A percentile compares a stretch with the other conserved stretches of the same genome.
Conservation (phyloP, 2,113 vertebrate genomes). For the Ovibos moschatus region DNA sequence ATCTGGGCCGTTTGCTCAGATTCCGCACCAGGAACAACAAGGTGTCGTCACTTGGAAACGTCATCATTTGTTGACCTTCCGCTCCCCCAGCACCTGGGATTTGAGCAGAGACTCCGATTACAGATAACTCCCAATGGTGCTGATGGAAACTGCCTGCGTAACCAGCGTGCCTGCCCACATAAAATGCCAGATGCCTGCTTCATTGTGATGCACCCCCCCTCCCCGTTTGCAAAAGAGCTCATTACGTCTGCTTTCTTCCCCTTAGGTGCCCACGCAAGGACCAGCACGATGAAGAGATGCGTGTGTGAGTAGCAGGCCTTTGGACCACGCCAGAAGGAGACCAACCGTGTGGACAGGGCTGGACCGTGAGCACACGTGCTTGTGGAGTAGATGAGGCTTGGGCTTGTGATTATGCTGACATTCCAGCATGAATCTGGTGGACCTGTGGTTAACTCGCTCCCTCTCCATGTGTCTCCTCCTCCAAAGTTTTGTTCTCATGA, state of each 20-base stretch:
- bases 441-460: slow-evolving; percentile 97
- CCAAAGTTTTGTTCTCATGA: slow-evolving; percentile 98
- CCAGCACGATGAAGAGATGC: slow-evolving; percentile 58
- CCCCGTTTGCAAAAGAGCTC: slow-evolving; percentile 24
- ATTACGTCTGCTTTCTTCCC: slow-evolving; percentile 47
- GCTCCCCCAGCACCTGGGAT: slow-evolving; percentile 22
- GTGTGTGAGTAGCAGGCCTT: neutral
- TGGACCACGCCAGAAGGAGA: slow-evolving; percentile 58
- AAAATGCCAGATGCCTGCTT: neutral
- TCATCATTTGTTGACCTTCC: neutral
- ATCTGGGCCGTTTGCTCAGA: neutral
- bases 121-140: slow-evolving; percentile 52
- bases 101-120: slow-evolving; percentile 61
- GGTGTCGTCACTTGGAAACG: neutral
- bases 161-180: neutral
- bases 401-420: slow-evolving; percentile 92
- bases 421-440: slow-evolving; percentile 97
- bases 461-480: slow-evolving; percentile 99
- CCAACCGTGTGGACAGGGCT: slow-evolving; percentile 55
- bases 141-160: slow-evolving; percentile 55
- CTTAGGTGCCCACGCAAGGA: slow-evolving; percentile 71
- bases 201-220: neutral
- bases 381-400: slow-evolving; percentile 82
- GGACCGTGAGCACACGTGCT: slow-evolving; percentile 63
- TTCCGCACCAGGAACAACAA: slow-evolving; percentile 18